Evolutionary conservation across 1,140 invertebrate species (phyloP).

Genomic region (Diorhabda carinulata): DNA sequence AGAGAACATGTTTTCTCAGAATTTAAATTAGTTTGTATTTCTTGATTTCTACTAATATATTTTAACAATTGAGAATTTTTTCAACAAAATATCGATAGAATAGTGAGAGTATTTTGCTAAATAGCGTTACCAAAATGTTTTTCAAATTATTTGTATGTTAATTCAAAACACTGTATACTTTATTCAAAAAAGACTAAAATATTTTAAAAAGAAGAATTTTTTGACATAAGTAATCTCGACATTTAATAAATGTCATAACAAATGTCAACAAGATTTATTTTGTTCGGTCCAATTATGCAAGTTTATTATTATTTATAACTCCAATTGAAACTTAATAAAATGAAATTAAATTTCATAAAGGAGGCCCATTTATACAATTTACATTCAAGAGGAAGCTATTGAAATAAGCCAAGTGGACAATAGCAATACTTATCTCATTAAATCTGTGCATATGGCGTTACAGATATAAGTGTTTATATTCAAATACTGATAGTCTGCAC

Average conservation of each 20-base stretch:
- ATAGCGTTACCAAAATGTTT: too few relatives aligned
- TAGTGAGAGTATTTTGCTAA: too few relatives aligned
- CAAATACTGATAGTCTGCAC: constrained; percentile 1
- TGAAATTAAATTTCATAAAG: constrained; percentile 14
- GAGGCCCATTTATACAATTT: constrained; percentile 7
- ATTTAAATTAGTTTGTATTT: too few relatives aligned
- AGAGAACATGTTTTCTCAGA: too few relatives aligned
- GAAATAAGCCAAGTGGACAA: background rate
- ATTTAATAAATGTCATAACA: background rate
- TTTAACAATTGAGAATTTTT: too few relatives aligned
- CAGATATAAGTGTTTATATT: background rate
- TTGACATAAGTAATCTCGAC: background rate
- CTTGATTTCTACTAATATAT: too few relatives aligned
- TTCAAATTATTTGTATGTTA: too few relatives aligned
- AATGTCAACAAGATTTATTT: background rate
- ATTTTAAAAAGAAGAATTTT: too few relatives aligned
- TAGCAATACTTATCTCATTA: background rate
- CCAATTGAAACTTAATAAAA: constrained; percentile 28
- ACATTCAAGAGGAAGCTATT: constrained; percentile 4
- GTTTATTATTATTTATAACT: constrained; percentile 25
- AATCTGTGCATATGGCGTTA: background rate
- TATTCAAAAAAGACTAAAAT: too few relatives aligned
- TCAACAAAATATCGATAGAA: too few relatives aligned
- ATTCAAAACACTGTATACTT: too few relatives aligned
- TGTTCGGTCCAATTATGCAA: constrained; percentile 11